A percentile compares a stretch with the other conserved stretches of the same genome.
These are phyloP conservation scores for Drosophila pectinifera DNA, from an alignment of 1,140 invertebrate genomes.

Conservation along the genomic window DNA sequence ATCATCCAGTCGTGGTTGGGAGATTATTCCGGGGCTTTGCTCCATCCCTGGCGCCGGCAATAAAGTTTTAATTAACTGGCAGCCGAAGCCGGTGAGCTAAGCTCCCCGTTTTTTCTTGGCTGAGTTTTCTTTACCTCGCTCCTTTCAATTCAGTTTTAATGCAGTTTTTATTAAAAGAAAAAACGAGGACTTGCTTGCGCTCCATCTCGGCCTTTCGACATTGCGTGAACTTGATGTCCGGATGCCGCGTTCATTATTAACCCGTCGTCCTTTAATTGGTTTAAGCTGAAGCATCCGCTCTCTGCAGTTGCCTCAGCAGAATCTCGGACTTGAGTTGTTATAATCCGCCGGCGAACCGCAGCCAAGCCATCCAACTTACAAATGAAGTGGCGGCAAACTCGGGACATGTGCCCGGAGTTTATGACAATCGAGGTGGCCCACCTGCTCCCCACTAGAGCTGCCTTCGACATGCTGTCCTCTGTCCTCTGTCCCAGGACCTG, in stretches of 20 bases:
- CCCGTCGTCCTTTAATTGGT: constrained; percentile 57
- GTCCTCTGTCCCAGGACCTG: constrained; percentile 2
- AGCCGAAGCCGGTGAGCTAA: constrained; percentile 35
- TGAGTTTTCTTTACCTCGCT: constrained; percentile 26
- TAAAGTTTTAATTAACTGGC: constrained; percentile 67
- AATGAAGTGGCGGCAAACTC: constrained; percentile 60
- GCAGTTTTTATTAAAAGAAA: constrained; percentile 50
- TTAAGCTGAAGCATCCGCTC: constrained; percentile 39
- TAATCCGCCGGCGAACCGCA: constrained; percentile 12
- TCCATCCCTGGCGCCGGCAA: constrained; percentile 33
- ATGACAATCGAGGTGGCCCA: constrained; percentile 74
- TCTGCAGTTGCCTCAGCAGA: constrained; percentile 25
- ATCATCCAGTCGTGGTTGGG: neutral
- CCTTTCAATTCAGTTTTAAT: constrained; percentile 55
- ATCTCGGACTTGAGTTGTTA: constrained; percentile 18
- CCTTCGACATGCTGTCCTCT: neutral
- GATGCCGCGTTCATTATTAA: constrained; percentile 41
- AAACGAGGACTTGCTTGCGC: constrained; percentile 27
- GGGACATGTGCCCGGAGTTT: constrained; percentile 66
- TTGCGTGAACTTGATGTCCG: constrained; percentile 56
- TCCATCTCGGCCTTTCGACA: constrained; percentile 11
- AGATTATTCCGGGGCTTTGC: constrained; percentile 6
- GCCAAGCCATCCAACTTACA: constrained; percentile 55
- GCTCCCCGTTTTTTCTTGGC: constrained; percentile 1
- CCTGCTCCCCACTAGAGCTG: constrained; percentile 34